Evolutionary conservation across 2,888 invertebrate genomes (phyloP).

Genomic region (Trichopria drosophilae): DNA sequence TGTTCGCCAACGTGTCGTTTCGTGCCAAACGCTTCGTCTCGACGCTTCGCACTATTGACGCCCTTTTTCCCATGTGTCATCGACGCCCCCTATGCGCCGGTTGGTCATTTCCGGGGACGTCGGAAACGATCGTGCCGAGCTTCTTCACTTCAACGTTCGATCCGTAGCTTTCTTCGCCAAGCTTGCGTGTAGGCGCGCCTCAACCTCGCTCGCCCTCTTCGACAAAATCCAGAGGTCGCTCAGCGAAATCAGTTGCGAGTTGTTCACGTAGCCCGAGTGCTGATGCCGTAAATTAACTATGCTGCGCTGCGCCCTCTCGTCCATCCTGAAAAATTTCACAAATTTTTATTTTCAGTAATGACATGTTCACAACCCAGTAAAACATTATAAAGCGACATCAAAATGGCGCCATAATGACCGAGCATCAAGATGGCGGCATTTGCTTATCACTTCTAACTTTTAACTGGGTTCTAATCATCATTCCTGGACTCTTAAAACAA

Average conservation of each 20-base stretch:
- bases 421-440: no score
- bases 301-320: constrained; percentile 57
- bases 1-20: neutral
- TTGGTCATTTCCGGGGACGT: constrained; percentile 35
- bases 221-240: no score
- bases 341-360: no score
- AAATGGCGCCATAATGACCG: no score
- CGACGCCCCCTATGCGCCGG: constrained; percentile 35
- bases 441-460: no score
- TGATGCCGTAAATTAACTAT: constrained; percentile 56
- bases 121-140: constrained; percentile 37
- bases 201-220: no score
- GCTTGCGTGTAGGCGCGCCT: no score
- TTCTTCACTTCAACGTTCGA: constrained; percentile 22
- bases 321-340: constrained; percentile 53
- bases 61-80: constrained; percentile 21
- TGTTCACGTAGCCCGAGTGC: constrained; percentile 35
- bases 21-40: constrained; percentile 17
- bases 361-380: no score
- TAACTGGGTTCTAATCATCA: no score
- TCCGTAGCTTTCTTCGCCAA: no score
- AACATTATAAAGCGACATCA: no score
- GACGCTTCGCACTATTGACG: constrained; percentile 25
- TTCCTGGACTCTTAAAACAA: no score
- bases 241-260: constrained; percentile 27